phyloP scores from a whole-genome alignment of 2,113 vertebrate genomes.

The Benitochromis conjunctus region DNA sequence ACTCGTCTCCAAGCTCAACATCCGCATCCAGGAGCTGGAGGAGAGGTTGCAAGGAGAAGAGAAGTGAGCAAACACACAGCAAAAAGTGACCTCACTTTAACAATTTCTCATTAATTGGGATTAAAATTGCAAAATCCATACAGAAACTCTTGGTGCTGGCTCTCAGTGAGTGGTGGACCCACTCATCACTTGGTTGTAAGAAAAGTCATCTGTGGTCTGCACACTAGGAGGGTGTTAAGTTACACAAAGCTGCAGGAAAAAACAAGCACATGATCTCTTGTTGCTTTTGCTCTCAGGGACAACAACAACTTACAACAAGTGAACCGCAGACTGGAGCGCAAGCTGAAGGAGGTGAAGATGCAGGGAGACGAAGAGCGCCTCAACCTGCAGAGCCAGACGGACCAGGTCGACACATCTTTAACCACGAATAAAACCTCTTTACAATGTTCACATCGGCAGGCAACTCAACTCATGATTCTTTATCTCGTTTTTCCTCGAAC shows the following conservation, averaged over 20 bases:
- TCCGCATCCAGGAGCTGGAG: slow-evolving; percentile 85
- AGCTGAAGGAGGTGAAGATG: slow-evolving; percentile 91
- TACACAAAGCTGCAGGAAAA: slow-evolving; percentile 16
- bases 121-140: background rate
- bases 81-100: background rate
- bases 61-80: slow-evolving; percentile 68
- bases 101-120: background rate
- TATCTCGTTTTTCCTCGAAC: background rate
- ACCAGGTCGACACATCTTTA: slow-evolving; percentile 74
- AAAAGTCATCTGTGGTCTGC: background rate
- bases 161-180: background rate
- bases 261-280: background rate
- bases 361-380: slow-evolving; percentile 89
- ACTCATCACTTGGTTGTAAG: slow-evolving; percentile 18
- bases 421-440: background rate
- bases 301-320: slow-evolving; percentile 84
- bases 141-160: background rate
- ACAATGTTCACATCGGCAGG: background rate
- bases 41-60: slow-evolving; percentile 85
- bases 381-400: slow-evolving; percentile 86
- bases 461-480: background rate
- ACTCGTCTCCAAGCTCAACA: slow-evolving; percentile 84
- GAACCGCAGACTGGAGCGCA: slow-evolving; percentile 92
- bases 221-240: slow-evolving; percentile 26
- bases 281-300: slow-evolving; percentile 74